phyloP scores from a whole-genome alignment of 2,113 vertebrate species.

The Salvator merianae region DNA sequence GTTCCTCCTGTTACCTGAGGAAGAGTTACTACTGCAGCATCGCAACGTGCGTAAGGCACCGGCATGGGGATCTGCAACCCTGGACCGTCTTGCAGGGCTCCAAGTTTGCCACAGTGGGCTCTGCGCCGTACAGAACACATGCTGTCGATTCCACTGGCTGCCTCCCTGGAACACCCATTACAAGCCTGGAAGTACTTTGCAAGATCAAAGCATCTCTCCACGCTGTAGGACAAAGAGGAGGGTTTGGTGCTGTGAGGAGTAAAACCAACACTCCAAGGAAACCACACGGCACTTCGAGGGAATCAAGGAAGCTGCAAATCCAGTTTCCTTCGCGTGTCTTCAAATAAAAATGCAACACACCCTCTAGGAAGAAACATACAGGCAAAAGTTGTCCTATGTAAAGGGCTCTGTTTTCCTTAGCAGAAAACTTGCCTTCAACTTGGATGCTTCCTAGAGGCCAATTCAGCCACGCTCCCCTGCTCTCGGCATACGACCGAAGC shows the following conservation, averaged over 20 bases:
- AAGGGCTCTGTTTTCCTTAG: conserved; percentile 52
- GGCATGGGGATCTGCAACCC: conserved; percentile 57
- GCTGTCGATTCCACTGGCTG: conserved; percentile 85
- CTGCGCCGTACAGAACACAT: conserved; percentile 83
- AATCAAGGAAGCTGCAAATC: conserved; percentile 59
- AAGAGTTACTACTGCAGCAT: conserved; percentile 8
- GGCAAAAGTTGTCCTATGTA: conserved; percentile 69
- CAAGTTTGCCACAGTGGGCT: conserved; percentile 84
- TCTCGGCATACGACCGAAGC: background rate
- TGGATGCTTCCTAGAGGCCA: background rate
- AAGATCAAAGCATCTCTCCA: conserved; percentile 88
- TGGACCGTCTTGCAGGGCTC: conserved; percentile 78
- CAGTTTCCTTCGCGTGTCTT: conserved; percentile 67
- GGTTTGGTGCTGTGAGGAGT: conserved; percentile 67
- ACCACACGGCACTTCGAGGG: conserved; percentile 57
- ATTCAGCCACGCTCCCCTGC: background rate
- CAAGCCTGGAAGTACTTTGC: conserved; percentile 93
- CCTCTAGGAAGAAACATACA: conserved; percentile 63
- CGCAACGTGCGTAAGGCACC: conserved; percentile 32
- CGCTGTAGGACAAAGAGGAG: conserved; percentile 87
- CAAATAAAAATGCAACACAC: conserved; percentile 66
- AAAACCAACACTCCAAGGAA: conserved; percentile 78
- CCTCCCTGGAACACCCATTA: conserved; percentile 73
- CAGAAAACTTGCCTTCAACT: conserved; percentile 25
- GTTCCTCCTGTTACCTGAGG: conserved; percentile 17